These are phyloP conservation scores for Sceloporus undulatus DNA, from an alignment of 2,113 vertebrate genomes.

Conservation along the genomic window DNA sequence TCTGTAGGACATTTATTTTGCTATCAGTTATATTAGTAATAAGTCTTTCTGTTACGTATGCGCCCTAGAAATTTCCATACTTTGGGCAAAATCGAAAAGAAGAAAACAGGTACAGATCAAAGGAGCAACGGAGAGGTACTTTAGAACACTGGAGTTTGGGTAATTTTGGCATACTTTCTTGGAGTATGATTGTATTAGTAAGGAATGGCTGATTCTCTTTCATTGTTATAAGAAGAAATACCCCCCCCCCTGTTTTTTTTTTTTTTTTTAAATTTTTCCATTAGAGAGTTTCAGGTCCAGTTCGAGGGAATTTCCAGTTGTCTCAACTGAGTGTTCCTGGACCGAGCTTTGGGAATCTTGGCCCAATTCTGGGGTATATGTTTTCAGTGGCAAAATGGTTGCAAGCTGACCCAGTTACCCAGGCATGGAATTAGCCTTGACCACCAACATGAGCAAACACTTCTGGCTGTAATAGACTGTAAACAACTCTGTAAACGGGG, in stretches of 20 bases:
- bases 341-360: no score
- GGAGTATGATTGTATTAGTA: background rate
- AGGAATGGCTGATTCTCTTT: accelerated
- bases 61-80: slow-evolving; percentile 91
- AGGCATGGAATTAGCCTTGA: background rate
- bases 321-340: background rate
- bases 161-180: slow-evolving; percentile 63
- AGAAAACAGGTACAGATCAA: slow-evolving; percentile 80
- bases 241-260: no score
- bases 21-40: background rate
- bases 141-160: slow-evolving; percentile 92
- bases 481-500: background rate
- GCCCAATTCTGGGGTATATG: background rate
- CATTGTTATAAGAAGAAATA: background rate
- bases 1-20: background rate
- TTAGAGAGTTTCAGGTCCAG: background rate
- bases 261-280: background rate
- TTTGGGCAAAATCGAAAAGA: slow-evolving; percentile 86
- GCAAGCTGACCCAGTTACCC: background rate
- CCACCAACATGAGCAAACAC: background rate
- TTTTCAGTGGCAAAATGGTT: background rate
- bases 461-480: background rate
- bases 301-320: background rate
- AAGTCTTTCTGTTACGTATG: background rate
- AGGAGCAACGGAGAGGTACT: slow-evolving; percentile 88